Evolutionary conservation across 1,140 invertebrate genomes (phyloP), one percentile per base, ranked within the genome.

Genomic region (Heliconius nattereri): DNA sequence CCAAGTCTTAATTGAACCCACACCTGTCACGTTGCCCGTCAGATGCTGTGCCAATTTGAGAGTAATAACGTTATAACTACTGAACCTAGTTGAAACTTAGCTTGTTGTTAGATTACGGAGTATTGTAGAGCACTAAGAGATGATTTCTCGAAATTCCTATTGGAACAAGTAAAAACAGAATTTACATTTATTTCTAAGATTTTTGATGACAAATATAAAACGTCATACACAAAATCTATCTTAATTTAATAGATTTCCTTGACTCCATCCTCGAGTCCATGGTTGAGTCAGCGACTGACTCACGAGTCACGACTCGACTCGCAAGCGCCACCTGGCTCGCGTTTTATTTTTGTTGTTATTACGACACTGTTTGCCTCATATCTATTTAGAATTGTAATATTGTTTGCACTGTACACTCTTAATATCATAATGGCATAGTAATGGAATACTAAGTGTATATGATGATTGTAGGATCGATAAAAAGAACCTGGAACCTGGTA

Each of bases 271-370:
- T 35, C 32, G 60, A 75, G 54, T 37, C 49, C 7, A 20, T 74
- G 9, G n/a, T 7, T 70, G 74, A 76, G 9, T 76, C 74, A 76
- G 49, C 11, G 9, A 32, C 49, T 23, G 32, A 76, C 54, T 76
- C 60, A 66, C 60, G 74, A 76, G 32, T 75, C 74, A 60, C 74
- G 29, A 23, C 74, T 26, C 37, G 40, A 35, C 7, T 26, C n/a
- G 60, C 26, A 49, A 76, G 74, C 74, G 57, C 74, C 74, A 76
- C 74, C 74, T 76, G 74, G 74, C 32, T 23, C 11, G 8, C 35
- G 52, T 70, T 76, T 76, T 76, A 66, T 76, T 76, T 76, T 76
- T 76, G 57, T 66, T 76, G 37, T 76, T 66, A 37, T 66, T 52
- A 74, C 73, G 45, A 66, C n/a, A 76, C 60, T 40, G 57, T 76